phyloP scores from a whole-genome alignment of 2,888 invertebrate genomes.

The Polymixis flavicincta region DNA sequence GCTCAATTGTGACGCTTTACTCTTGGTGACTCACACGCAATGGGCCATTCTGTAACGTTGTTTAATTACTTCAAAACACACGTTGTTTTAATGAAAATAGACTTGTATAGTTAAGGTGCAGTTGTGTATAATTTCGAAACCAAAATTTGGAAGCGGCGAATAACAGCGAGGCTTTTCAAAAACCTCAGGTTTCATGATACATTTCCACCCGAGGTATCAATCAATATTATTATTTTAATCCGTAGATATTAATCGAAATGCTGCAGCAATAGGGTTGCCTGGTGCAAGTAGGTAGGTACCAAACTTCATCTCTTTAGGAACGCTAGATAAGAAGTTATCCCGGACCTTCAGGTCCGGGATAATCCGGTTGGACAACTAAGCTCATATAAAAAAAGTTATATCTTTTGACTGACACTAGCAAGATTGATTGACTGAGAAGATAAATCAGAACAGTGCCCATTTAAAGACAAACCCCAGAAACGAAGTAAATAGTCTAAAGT shows the following conservation, averaged over 20 bases:
- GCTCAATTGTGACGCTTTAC: constrained; percentile 78
- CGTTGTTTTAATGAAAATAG: neutral
- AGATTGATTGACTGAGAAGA: neutral
- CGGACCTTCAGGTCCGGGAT: no score
- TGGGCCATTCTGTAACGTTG: constrained; percentile 59
- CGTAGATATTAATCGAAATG: neutral
- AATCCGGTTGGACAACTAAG: no score
- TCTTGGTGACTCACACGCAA: constrained; percentile 78
- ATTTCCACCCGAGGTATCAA: neutral
- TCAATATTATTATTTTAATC: neutral
- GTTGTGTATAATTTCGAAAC: neutral
- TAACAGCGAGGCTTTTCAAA: neutral
- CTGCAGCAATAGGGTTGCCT: neutral
- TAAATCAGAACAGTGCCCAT: neutral
- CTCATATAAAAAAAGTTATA: no score
- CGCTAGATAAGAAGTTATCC: neutral
- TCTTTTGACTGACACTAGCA: neutral
- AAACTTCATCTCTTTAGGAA: neutral
- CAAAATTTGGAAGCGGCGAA: no score
- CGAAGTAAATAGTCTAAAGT: neutral
- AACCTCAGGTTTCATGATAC: no score
- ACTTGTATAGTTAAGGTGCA: neutral
- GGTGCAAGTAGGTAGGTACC: neutral
- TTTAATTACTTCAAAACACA: constrained; percentile 43
- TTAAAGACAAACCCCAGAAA: neutral